phyloP scores from a whole-genome alignment of 92 coral and sea anemone genomes.

The Umimayanthus chanpuru region DNA sequence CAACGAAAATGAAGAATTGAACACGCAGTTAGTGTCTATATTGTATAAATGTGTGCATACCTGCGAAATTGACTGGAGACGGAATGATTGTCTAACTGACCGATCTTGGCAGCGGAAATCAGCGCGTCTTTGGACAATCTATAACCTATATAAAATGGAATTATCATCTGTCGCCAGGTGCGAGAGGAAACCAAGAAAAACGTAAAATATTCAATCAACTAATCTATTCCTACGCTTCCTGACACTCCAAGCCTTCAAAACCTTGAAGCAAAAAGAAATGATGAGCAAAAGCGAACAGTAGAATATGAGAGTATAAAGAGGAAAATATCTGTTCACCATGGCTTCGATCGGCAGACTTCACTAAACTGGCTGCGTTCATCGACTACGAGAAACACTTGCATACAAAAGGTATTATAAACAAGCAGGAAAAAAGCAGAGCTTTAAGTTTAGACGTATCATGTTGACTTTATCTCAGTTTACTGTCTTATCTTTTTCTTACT shows the following conservation, averaged over 20 bases:
- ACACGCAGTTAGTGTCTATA: neutral
- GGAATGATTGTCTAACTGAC: neutral
- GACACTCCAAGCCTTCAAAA: no score
- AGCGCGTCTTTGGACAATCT: neutral
- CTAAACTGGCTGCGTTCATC: no score
- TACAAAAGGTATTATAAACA: neutral
- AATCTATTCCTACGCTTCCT: neutral
- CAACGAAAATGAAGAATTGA: no score
- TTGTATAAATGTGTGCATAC: neutral
- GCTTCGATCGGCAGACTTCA: no score
- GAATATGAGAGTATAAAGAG: no score
- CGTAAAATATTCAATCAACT: neutral
- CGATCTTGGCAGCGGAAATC: neutral
- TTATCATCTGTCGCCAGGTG: neutral
- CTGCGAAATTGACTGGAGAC: neutral
- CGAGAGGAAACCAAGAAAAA: neutral
- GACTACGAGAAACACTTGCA: no score
- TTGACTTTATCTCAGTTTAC: neutral
- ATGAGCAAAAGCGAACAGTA: no score
- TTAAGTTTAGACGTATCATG: neutral
- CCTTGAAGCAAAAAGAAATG: no score
- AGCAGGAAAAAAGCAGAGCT: neutral
- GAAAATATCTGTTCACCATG: no score
- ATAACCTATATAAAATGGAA: neutral
- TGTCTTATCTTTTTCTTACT: neutral